These are phyloP conservation scores for Agapornis canus DNA, from an alignment of 2,797 vertebrate species.

Conservation along the genomic window DNA sequence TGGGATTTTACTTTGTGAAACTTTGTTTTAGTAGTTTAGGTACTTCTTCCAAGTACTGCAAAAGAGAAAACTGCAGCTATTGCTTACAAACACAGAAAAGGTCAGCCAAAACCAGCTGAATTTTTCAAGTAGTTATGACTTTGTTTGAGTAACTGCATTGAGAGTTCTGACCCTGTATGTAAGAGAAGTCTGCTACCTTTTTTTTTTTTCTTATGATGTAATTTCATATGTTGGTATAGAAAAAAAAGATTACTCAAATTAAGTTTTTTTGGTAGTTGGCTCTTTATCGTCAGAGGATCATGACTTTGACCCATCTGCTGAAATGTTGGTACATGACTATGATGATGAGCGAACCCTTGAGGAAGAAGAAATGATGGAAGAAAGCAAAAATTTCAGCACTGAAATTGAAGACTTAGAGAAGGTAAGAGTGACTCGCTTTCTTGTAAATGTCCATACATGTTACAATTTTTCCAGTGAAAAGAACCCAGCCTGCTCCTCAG, in stretches of 20 bases:
- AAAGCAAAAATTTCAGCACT: conserved; percentile 89
- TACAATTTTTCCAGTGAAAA: neutral
- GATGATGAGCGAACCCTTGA: conserved; percentile 96
- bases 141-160: neutral
- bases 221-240: neutral
- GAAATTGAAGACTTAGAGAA: conserved; percentile 97
- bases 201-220: neutral
- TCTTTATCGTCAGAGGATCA: conserved; percentile 99
- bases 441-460: accelerated
- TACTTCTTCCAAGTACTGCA: neutral
- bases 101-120: neutral
- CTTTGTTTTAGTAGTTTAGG: neutral
- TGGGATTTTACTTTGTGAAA: neutral
- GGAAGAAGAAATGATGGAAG: conserved; percentile 95
- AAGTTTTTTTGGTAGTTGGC: conserved; percentile 83
- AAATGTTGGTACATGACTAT: conserved; percentile 97
- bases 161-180: neutral
- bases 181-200: neutral
- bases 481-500: neutral
- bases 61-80: neutral
- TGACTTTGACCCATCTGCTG: conserved; percentile 97
- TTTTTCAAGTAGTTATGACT: neutral
- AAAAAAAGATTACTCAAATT: neutral
- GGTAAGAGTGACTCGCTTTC: conserved; percentile 71
- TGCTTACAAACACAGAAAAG: neutral